These are phyloP conservation scores for Girardia tigrina DNA, from an alignment of 2,888 invertebrate genomes.

Conservation along the genomic window DNA sequence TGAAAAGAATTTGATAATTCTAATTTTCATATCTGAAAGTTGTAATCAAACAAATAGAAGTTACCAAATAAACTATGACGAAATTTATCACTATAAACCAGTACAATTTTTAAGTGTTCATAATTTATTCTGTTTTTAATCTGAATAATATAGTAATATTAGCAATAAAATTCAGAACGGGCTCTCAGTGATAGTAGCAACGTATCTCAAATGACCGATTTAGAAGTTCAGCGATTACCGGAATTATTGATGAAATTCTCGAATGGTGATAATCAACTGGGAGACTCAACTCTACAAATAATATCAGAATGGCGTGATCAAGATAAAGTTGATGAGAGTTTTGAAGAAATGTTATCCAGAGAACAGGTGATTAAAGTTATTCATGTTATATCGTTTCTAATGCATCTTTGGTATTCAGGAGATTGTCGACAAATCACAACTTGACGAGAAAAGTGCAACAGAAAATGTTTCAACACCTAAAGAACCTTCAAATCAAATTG, in stretches of 20 bases:
- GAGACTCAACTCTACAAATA: not conserved
- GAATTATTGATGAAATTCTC: slow-evolving; percentile 1
- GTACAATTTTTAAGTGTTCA: too few relatives aligned
- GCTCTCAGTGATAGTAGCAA: not conserved
- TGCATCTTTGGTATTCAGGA: not conserved
- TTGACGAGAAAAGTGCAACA: not conserved
- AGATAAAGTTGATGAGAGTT: not conserved
- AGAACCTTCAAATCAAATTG: not conserved
- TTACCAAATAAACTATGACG: too few relatives aligned
- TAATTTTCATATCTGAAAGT: too few relatives aligned
- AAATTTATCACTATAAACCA: too few relatives aligned
- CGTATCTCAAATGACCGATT: not conserved
- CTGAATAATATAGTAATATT: too few relatives aligned
- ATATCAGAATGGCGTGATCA: not conserved
- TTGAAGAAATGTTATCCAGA: not conserved
- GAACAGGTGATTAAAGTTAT: not conserved
- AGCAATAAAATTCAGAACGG: too few relatives aligned
- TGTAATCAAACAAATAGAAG: too few relatives aligned
- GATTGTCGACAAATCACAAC: not conserved
- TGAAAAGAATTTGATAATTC: too few relatives aligned
- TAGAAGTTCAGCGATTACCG: not conserved
- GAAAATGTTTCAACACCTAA: not conserved
- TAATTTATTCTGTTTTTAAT: too few relatives aligned
- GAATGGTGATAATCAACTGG: not conserved
- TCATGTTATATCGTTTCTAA: not conserved